Conservation (phyloP, 2,888 invertebrate genomes). For the Acanthoscelides obtectus region DNA sequence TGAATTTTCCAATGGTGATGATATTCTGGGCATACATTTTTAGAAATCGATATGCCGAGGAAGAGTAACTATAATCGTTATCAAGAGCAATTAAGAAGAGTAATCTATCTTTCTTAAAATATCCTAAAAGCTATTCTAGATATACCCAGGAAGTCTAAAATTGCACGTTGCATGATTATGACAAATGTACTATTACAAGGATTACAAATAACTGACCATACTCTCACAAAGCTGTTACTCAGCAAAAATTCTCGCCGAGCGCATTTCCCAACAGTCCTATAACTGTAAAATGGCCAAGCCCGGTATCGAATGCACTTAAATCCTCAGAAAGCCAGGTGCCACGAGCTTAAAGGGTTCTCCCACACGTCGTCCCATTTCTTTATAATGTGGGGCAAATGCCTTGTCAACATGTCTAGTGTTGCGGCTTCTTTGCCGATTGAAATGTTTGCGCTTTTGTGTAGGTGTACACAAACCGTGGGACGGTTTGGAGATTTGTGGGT, state of each 20-base stretch:
- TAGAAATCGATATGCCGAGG: too few relatives aligned
- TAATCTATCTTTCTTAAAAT: too few relatives aligned
- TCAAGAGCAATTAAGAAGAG: too few relatives aligned
- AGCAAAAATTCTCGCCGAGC: conserved; percentile 1
- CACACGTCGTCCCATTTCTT: conserved; percentile 24
- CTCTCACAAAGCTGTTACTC: not conserved
- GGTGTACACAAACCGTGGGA: not conserved
- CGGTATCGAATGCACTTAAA: conserved; percentile 14
- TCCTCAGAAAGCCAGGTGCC: conserved; percentile 34
- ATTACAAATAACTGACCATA: not conserved
- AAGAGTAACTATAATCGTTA: too few relatives aligned
- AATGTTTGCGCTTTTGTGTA: conserved; percentile 4
- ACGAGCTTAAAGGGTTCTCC: conserved; percentile 37
- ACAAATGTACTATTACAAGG: not conserved
- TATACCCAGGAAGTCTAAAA: not conserved
- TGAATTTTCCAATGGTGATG: too few relatives aligned
- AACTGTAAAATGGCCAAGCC: conserved; percentile 31
- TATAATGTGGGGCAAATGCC: conserved; percentile 36
- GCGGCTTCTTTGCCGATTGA: not conserved
- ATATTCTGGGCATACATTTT: too few relatives aligned
- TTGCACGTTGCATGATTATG: not conserved
- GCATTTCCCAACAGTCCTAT: conserved; percentile 8
- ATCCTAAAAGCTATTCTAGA: too few relatives aligned
- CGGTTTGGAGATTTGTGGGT: not conserved
- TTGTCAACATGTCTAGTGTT: conserved; percentile 31